phyloP scores from a whole-genome alignment of 2,888 invertebrate species.

The Drosophila pseudotalamancana region DNA sequence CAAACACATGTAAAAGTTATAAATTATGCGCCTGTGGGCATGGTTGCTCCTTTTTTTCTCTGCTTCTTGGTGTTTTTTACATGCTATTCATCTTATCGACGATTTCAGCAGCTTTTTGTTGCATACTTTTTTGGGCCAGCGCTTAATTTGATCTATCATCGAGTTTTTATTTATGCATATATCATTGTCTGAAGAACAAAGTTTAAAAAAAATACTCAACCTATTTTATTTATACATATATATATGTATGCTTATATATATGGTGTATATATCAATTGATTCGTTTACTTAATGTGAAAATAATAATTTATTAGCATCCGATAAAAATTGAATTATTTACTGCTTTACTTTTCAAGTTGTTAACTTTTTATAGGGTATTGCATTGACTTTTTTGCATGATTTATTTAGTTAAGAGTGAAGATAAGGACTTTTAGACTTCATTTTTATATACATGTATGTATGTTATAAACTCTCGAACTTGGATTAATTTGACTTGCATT shows the following conservation, averaged over 20 bases:
- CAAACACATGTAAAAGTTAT: slow-evolving; percentile 13
- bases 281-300: too few species aligned
- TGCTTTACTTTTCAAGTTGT: too few species aligned
- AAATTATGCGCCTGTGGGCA: slow-evolving; percentile 15
- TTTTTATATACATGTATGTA: too few species aligned
- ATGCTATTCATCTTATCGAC: slow-evolving; percentile 1
- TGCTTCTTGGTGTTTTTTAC: background rate
- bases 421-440: too few species aligned
- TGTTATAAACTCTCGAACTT: too few species aligned
- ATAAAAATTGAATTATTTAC: too few species aligned
- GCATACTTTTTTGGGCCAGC: slow-evolving; percentile 12
- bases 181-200: background rate
- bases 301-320: too few species aligned
- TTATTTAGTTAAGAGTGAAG: too few species aligned
- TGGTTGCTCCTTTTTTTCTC: background rate
- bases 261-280: too few species aligned
- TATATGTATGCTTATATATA: background rate
- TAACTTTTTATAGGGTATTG: too few species aligned
- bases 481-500: too few species aligned
- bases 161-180: background rate
- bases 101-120: slow-evolving; percentile 25
- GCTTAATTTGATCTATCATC: background rate
- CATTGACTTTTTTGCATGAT: too few species aligned
- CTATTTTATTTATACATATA: background rate
- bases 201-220: background rate